A percentile compares a stretch with the other conserved stretches of the same genome.
Evolutionary conservation across 1,140 invertebrate species (phyloP).

Genomic region (Phenacoccus solenopsis): DNA sequence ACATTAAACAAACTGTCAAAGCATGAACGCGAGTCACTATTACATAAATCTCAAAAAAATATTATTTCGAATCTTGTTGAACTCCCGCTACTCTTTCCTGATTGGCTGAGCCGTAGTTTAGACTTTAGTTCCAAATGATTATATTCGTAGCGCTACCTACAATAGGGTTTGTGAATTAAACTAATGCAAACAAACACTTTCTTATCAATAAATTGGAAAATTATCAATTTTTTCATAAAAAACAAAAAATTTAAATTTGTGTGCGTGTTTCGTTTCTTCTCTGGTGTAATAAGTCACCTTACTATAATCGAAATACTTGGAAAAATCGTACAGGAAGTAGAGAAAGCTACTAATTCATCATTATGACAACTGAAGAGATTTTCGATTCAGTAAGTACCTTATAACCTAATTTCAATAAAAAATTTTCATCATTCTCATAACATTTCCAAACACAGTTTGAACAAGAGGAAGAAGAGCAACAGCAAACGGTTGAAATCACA

Average conservation of each 20-base stretch:
- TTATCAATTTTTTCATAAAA: background rate
- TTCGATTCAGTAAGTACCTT: conserved; percentile 1
- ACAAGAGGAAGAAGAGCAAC: conserved; percentile 47
- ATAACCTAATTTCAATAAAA: background rate
- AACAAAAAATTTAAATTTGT: background rate
- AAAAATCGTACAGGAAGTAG: too few species aligned
- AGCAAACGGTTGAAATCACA: conserved; percentile 45
- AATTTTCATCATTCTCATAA: background rate
- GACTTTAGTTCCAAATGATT: too few species aligned
- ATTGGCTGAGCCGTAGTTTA: too few species aligned
- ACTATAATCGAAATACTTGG: background rate
- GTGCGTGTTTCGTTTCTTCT: background rate
- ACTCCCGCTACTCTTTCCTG: too few species aligned
- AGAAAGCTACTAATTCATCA: too few species aligned
- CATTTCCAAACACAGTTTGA: background rate
- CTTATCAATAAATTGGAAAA: background rate
- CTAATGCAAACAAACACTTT: background rate
- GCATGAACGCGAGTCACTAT: too few species aligned
- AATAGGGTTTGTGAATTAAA: too few species aligned
- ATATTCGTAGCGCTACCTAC: too few species aligned
- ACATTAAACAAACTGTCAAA: too few species aligned
- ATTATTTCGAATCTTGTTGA: too few species aligned
- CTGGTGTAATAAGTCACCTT: background rate
- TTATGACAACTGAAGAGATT: background rate
- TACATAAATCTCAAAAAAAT: too few species aligned